Conservation (phyloP, 2,797 vertebrate genomes). For the Muscicapa comitata region DNA sequence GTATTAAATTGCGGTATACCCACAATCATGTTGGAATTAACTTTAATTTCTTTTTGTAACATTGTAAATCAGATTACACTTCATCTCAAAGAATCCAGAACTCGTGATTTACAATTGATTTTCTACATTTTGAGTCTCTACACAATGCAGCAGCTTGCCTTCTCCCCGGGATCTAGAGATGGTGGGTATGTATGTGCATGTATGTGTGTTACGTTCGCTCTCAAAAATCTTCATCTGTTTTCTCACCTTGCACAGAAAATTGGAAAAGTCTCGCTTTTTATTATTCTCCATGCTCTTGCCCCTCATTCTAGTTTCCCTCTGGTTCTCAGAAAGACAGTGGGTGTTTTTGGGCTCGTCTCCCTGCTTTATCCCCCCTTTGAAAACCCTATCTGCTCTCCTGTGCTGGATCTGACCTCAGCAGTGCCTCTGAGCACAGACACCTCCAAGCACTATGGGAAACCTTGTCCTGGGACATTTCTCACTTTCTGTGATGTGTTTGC, state of each 20-base stretch:
- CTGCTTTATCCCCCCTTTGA: neutral
- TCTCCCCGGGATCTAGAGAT: neutral
- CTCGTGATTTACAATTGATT: slow-evolving; percentile 26
- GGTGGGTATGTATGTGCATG: neutral
- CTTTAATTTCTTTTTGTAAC: slow-evolving; percentile 57
- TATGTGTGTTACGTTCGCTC: neutral
- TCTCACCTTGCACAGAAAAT: neutral
- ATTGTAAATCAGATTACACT: slow-evolving; percentile 54
- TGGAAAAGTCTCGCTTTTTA: neutral
- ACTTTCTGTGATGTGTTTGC: neutral
- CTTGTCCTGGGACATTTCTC: neutral
- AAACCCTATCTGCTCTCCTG: neutral
- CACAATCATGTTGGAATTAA: slow-evolving; percentile 47
- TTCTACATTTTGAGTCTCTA: neutral
- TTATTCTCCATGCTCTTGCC: neutral
- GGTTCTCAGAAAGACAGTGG: neutral
- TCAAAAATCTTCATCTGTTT: neutral
- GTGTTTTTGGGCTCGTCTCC: neutral
- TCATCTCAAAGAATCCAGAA: slow-evolving; percentile 13
- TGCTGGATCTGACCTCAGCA: fast-evolving
- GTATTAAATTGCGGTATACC: slow-evolving; percentile 51
- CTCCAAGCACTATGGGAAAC: neutral
- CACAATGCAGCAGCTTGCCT: slow-evolving; percentile 1
- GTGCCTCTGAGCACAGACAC: neutral
- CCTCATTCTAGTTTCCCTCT: neutral